Conservation (phyloP, 2,113 vertebrate species). For the Baryphthengus martii region DNA sequence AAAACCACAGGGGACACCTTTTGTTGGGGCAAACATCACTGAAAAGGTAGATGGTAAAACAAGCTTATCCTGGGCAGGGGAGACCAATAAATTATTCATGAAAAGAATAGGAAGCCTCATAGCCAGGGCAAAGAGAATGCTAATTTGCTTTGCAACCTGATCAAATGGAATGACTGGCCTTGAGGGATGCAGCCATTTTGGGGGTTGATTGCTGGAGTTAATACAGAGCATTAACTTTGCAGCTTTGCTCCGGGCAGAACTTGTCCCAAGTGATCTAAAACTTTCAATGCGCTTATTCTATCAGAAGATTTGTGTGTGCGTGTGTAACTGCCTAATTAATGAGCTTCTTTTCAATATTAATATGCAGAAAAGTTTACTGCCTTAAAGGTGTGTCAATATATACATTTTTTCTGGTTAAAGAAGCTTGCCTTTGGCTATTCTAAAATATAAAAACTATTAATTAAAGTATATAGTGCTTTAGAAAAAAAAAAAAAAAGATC, state of each 20-base stretch:
- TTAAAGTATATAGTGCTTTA: slow-evolving; percentile 61
- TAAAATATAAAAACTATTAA: slow-evolving; percentile 72
- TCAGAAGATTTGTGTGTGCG: slow-evolving; percentile 55
- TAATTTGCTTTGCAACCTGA: slow-evolving; percentile 66
- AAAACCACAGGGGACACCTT: background rate
- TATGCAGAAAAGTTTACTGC: slow-evolving; percentile 73
- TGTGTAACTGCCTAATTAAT: slow-evolving; percentile 71
- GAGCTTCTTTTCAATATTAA: slow-evolving; percentile 72
- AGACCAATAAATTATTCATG: slow-evolving; percentile 68
- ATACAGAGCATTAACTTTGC: slow-evolving; percentile 72
- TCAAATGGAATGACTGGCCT: slow-evolving; percentile 63
- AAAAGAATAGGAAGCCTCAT: slow-evolving; percentile 57
- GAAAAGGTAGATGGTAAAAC: slow-evolving; percentile 32
- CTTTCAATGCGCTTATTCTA: slow-evolving; percentile 68
- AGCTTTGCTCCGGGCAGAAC: slow-evolving; percentile 68
- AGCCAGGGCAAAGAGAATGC: slow-evolving; percentile 61
- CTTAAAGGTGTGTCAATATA: slow-evolving; percentile 76
- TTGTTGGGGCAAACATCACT: background rate
- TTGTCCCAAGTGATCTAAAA: slow-evolving; percentile 68
- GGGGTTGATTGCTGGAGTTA: slow-evolving; percentile 64
- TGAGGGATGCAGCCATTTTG: slow-evolving; percentile 64
- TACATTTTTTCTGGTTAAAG: slow-evolving; percentile 68
- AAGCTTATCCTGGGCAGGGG: slow-evolving; percentile 24
- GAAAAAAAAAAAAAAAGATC: background rate
- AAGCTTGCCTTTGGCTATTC: slow-evolving; percentile 62